phyloP scores from a whole-genome alignment of 1,140 invertebrate species.

The Dolichoris vasculosae region DNA sequence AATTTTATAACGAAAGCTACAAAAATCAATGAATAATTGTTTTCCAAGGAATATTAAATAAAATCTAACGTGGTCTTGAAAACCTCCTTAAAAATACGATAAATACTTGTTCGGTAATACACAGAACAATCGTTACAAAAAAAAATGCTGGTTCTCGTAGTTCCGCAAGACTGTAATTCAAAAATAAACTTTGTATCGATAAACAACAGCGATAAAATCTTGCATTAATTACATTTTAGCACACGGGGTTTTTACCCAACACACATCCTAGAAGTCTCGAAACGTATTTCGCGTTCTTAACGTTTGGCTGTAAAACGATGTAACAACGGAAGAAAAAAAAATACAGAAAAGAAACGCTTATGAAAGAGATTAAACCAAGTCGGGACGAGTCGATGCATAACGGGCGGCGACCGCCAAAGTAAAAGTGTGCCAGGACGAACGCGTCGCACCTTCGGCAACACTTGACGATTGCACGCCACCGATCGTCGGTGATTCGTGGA shows the following conservation, averaged over 20 bases:
- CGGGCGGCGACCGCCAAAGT: not conserved
- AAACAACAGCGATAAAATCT: not conserved
- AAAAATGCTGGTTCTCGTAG: no score
- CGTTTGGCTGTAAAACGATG: not conserved
- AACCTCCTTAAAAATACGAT: no score
- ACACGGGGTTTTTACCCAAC: no score
- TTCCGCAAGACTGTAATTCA: no score
- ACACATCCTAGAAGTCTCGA: not conserved
- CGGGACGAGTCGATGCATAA: not conserved
- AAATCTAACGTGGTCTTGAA: no score
- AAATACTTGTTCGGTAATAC: no score
- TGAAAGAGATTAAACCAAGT: not conserved
- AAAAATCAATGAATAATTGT: no score
- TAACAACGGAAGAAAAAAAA: not conserved
- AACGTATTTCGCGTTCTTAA: not conserved
- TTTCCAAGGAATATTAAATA: no score
- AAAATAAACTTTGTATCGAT: no score
- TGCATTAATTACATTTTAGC: not conserved
- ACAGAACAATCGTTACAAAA: no score
- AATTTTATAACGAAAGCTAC: no score
- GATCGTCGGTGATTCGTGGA: not conserved
- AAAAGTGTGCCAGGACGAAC: conserved; percentile 26
- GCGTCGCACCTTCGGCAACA: not conserved
- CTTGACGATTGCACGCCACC: not conserved
- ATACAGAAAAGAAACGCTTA: not conserved